phyloP scores from a whole-genome alignment of 2,888 invertebrate species.

The Sipha maydis region DNA sequence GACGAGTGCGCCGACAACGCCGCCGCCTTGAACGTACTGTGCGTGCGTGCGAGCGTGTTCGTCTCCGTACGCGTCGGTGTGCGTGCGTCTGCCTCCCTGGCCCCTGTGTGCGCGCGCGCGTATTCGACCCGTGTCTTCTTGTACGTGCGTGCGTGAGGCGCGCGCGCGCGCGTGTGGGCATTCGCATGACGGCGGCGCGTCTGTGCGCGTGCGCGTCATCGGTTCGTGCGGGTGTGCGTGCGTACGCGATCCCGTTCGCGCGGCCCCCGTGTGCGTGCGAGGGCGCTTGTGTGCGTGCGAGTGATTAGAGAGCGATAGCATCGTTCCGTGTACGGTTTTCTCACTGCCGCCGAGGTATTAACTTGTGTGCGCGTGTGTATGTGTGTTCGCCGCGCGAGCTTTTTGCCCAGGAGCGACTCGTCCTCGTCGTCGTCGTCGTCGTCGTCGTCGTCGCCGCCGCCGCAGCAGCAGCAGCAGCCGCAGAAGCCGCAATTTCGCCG shows the following conservation, averaged over 20 bases:
- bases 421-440: background rate
- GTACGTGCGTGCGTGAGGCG: too few relatives aligned
- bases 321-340: slow-evolving; percentile 27
- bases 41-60: too few relatives aligned
- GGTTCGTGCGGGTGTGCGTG: background rate
- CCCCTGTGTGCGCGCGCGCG: too few relatives aligned
- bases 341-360: slow-evolving; percentile 30
- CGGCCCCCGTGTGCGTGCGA: background rate
- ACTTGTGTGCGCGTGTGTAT: slow-evolving; percentile 14
- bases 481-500: background rate
- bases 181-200: too few relatives aligned
- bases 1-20: too few relatives aligned
- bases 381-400: slow-evolving; percentile 28
- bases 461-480: background rate
- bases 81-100: too few relatives aligned
- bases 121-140: too few relatives aligned
- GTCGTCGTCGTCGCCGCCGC: background rate
- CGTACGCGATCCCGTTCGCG: background rate
- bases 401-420: slow-evolving; percentile 23
- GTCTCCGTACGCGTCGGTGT: too few relatives aligned
- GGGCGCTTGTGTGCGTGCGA: background rate
- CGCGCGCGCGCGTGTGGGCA: too few relatives aligned
- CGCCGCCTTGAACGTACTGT: too few relatives aligned
- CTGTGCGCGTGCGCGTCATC: too few relatives aligned
- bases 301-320: slow-evolving; percentile 53